These are phyloP conservation scores for Synanthedon formicaeformis DNA, from an alignment of 2,888 invertebrate species.

Conservation along the genomic window DNA sequence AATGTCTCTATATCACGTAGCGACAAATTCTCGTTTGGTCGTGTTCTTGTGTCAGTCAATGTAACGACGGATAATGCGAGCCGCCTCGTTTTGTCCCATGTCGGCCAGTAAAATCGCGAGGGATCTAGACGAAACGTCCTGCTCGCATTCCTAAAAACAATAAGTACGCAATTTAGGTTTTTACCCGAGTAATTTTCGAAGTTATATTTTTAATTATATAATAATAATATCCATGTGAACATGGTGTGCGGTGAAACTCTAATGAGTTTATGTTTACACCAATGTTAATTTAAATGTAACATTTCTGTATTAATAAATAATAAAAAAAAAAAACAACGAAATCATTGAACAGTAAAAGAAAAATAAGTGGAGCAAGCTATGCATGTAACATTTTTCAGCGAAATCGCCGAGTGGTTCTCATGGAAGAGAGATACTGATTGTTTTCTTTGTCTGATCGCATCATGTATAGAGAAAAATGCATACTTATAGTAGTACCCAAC, in stretches of 20 bases:
- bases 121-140: constrained; percentile 33
- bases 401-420: too few relatives aligned
- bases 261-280: too few relatives aligned
- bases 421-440: not conserved
- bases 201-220: too few relatives aligned
- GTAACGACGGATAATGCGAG: constrained; percentile 20
- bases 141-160: constrained; percentile 32
- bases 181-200: not conserved
- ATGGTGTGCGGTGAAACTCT: too few relatives aligned
- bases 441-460: not conserved
- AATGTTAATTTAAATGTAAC: too few relatives aligned
- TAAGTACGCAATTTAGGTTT: not conserved
- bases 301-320: too few relatives aligned
- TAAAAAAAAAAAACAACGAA: too few relatives aligned
- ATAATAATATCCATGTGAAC: too few relatives aligned
- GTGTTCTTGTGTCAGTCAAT: not conserved
- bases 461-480: not conserved
- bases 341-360: not conserved
- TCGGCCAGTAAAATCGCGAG: constrained; percentile 39
- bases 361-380: too few relatives aligned
- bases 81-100: constrained; percentile 36
- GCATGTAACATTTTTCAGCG: too few relatives aligned
- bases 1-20: not conserved
- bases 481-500: too few relatives aligned
- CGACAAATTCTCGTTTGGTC: not conserved